Percentiles rank a stretch among this genome's conserved stretches.
Evolutionary conservation across 2,888 invertebrate species (phyloP).

Genomic region (Apoderus coryli): DNA sequence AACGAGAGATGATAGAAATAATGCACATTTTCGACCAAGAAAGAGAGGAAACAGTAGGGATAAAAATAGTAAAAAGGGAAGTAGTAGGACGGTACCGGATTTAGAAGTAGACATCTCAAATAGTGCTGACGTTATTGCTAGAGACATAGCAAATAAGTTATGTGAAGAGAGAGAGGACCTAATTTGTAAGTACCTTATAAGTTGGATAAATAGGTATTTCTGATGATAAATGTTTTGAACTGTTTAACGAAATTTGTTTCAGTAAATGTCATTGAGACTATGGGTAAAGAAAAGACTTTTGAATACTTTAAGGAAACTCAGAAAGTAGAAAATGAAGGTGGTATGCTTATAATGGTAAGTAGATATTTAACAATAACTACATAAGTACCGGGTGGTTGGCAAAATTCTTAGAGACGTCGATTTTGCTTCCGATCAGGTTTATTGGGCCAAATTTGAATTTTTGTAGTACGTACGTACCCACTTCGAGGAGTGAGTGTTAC

Average conservation of each 20-base stretch:
- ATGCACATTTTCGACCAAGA: slow-evolving; percentile 39
- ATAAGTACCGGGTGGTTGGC: too few relatives aligned
- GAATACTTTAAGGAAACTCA: slow-evolving; percentile 68
- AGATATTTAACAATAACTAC: neutral
- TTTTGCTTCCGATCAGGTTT: too few relatives aligned
- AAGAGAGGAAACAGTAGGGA: slow-evolving; percentile 26
- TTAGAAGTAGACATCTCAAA: slow-evolving; percentile 38
- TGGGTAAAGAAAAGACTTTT: slow-evolving; percentile 61
- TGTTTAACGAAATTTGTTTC: slow-evolving; percentile 22
- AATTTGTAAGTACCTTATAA: slow-evolving; percentile 43
- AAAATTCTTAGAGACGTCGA: too few relatives aligned
- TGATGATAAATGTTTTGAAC: neutral
- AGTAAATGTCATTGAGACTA: slow-evolving; percentile 54
- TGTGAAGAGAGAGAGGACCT: slow-evolving; percentile 59
- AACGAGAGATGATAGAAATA: slow-evolving; percentile 41
- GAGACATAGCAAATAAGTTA: slow-evolving; percentile 59
- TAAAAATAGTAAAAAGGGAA: slow-evolving; percentile 33
- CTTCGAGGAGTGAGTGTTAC: too few relatives aligned
- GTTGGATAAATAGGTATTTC: too few relatives aligned
- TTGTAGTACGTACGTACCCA: too few relatives aligned
- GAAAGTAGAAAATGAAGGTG: slow-evolving; percentile 66
- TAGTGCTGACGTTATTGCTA: slow-evolving; percentile 44
- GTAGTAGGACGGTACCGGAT: slow-evolving; percentile 43
- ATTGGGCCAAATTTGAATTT: too few relatives aligned
- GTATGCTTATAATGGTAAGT: slow-evolving; percentile 69